Conservation (phyloP, 2,797 vertebrate genomes). For the Enteromius treurensis region DNA sequence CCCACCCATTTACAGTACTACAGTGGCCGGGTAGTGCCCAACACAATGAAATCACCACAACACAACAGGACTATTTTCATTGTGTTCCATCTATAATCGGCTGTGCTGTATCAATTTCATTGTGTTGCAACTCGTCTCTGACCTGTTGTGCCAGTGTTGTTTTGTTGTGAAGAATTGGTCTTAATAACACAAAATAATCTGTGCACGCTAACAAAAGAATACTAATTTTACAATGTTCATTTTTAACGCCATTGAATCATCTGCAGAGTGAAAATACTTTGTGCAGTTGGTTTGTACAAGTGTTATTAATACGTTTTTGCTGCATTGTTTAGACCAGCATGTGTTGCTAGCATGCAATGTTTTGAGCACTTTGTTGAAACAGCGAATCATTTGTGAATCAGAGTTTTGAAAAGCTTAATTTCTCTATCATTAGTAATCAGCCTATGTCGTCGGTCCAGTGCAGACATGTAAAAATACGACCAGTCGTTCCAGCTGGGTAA, state of each 20-base stretch:
- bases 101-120: too few relatives aligned
- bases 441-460: neutral
- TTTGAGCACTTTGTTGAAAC: neutral
- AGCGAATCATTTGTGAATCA: neutral
- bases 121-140: too few relatives aligned
- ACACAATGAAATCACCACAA: too few relatives aligned
- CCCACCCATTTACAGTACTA: neutral
- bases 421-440: neutral
- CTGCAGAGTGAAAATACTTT: neutral
- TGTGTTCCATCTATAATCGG: too few relatives aligned
- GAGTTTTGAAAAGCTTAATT: neutral
- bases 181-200: neutral
- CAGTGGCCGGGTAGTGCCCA: too few relatives aligned
- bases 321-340: neutral
- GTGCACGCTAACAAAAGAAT: neutral
- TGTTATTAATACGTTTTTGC: neutral
- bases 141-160: too few relatives aligned
- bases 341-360: neutral
- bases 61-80: too few relatives aligned
- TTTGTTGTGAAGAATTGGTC: too few relatives aligned
- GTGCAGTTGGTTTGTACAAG: too few relatives aligned
- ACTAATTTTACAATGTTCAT: neutral
- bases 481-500: slow-evolving; percentile 27
- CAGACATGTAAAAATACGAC: slow-evolving; percentile 14
- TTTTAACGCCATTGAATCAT: neutral